Percentiles rank a stretch among this genome's conserved stretches.
Evolutionary conservation across 2,888 invertebrate species (phyloP).

Genomic region (Xylophagus ater): DNA sequence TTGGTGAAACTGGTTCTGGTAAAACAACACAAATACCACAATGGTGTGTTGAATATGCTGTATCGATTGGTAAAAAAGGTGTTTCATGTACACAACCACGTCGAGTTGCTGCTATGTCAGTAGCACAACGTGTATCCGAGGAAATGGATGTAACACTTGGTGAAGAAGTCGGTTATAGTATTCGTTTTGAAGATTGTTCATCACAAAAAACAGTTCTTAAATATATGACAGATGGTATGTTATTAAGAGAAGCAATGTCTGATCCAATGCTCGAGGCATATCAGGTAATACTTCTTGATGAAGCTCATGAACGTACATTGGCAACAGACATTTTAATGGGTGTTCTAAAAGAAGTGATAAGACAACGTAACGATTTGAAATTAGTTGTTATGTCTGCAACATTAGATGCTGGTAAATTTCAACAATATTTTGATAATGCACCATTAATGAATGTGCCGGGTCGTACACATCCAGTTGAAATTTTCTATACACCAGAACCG

Average conservation of each 20-base stretch:
- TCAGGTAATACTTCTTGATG: constrained; percentile 87
- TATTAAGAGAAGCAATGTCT: constrained; percentile 97
- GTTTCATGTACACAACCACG: constrained; percentile 97
- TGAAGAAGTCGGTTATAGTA: constrained; percentile 90
- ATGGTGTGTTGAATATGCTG: constrained; percentile 76
- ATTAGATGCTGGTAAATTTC: constrained; percentile 97
- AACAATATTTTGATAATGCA: constrained; percentile 96
- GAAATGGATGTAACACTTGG: constrained; percentile 97
- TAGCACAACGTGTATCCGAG: constrained; percentile 96
- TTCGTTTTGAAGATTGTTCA: constrained; percentile 98
- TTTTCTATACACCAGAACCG: constrained; percentile 98
- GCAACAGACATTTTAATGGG: constrained; percentile 99
- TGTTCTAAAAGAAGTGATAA: constrained; percentile 85
- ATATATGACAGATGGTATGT: constrained; percentile 99
- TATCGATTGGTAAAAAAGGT: constrained; percentile 53
- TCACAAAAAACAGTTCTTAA: constrained; percentile 88
- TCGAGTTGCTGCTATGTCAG: constrained; percentile 98
- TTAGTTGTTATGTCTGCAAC: constrained; percentile 99
- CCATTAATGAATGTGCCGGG: constrained; percentile 98
- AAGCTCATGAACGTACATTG: constrained; percentile 96
- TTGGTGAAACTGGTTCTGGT: constrained; percentile 99
- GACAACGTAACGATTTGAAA: constrained; percentile 82
- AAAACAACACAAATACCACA: constrained; percentile 99
- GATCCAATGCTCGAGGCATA: constrained; percentile 96
- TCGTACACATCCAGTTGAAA: constrained; percentile 89